Conservation (phyloP, 2,888 invertebrate species). For the Apamea anceps region DNA sequence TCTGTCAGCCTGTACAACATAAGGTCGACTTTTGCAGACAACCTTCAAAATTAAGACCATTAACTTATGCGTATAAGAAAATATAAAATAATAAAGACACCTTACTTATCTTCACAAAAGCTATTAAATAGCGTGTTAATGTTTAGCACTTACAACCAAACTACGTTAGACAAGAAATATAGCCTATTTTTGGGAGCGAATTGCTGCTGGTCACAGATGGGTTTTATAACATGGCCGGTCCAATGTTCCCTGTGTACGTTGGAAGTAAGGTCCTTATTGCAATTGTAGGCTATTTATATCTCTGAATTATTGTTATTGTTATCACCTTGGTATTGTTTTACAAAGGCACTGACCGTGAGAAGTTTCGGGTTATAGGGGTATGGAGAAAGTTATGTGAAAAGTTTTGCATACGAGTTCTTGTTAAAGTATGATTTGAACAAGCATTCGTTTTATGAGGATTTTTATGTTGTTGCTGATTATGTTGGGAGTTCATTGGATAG, state of each 20-base stretch:
- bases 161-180: conserved; percentile 55
- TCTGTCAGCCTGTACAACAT: no score
- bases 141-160: conserved; percentile 47
- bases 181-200: conserved; percentile 59
- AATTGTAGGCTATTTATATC: conserved; percentile 61
- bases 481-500: not conserved
- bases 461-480: not conserved
- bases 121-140: conserved; percentile 55
- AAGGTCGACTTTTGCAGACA: no score
- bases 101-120: conserved; percentile 43
- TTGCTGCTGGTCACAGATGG: conserved; percentile 62
- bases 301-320: conserved; percentile 59
- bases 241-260: conserved; percentile 17
- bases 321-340: conserved; percentile 61
- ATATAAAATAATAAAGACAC: conserved; percentile 22
- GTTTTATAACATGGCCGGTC: conserved; percentile 51
- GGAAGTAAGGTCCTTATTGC: conserved; percentile 56
- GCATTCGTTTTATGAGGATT: conserved; percentile 29
- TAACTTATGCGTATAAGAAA: not conserved
- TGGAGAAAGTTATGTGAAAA: conserved; percentile 37
- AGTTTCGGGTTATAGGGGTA: conserved; percentile 8
- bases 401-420: conserved; percentile 35
- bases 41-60: not conserved
- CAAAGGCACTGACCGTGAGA: conserved; percentile 27
- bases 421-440: conserved; percentile 15